Percentiles rank a stretch among this genome's conserved stretches.
These are phyloP conservation scores for Cydia fagiglandana DNA, from an alignment of 1,140 invertebrate genomes.

Conservation along the genomic window DNA sequence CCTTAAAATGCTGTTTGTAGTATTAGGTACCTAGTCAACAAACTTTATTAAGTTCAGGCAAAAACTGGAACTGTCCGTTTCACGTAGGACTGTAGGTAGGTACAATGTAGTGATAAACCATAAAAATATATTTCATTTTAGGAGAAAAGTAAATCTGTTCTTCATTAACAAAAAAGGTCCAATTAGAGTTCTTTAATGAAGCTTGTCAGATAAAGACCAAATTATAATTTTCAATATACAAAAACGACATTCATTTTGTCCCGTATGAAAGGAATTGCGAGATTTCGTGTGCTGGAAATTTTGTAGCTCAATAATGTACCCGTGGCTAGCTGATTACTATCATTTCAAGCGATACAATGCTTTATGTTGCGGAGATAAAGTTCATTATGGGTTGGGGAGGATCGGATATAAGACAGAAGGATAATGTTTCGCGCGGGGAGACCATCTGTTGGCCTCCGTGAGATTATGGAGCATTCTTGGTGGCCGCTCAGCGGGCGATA, in stretches of 20 bases:
- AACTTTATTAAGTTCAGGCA: no score
- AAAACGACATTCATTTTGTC: slow-evolving; percentile 31
- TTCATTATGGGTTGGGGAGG: slow-evolving; percentile 32
- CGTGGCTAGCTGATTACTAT: slow-evolving; percentile 49
- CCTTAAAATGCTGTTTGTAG: no score
- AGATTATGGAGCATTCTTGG: slow-evolving; percentile 56
- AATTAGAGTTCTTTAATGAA: background rate
- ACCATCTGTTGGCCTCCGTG: slow-evolving; percentile 59
- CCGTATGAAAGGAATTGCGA: slow-evolving; percentile 46
- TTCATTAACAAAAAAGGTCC: background rate
- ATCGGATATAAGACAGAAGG: slow-evolving; percentile 55
- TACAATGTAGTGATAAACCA: no score
- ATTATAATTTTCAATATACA: background rate
- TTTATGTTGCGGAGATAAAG: slow-evolving; percentile 35
- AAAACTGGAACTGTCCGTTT: no score
- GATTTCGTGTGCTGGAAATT: slow-evolving; percentile 62
- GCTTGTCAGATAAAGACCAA: background rate
- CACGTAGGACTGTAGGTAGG: no score
- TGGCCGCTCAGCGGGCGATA: slow-evolving; percentile 39
- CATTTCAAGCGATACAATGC: slow-evolving; percentile 17
- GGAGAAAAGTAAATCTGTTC: background rate
- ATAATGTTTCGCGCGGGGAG: slow-evolving; percentile 57
- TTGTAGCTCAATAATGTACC: slow-evolving; percentile 59
- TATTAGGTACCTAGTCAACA: no score
- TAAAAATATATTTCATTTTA: no score